Evolutionary conservation across 2,113 vertebrate species (phyloP).

Genomic region (Abramis brama): DNA sequence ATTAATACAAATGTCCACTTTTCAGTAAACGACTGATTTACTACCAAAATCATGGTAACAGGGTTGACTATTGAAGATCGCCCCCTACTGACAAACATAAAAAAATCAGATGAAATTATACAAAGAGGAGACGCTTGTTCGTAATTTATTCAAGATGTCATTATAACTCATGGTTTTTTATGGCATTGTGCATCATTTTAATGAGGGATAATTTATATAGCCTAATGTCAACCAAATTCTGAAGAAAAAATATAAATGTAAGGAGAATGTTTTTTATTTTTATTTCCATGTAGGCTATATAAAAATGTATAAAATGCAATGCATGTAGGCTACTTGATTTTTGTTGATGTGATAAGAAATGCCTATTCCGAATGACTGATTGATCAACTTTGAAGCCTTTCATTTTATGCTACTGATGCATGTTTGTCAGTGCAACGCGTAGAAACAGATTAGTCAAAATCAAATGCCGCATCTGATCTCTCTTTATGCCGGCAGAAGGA

Average conservation of each 20-base stretch:
- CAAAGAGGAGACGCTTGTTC: neutral
- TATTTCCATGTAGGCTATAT: neutral
- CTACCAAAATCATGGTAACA: neutral
- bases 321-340: neutral
- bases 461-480: constrained; percentile 52
- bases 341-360: neutral
- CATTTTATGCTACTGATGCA: neutral
- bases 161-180: neutral
- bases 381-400: neutral
- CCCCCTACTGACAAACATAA: neutral
- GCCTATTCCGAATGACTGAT: neutral
- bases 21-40: neutral
- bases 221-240: neutral
- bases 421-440: neutral
- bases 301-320: no score
- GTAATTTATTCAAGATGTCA: neutral
- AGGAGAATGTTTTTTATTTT: neutral
- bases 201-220: neutral
- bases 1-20: neutral
- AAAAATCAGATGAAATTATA: neutral
- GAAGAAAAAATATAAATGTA: neutral
- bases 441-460: neutral
- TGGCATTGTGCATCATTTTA: neutral
- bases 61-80: constrained; percentile 24
- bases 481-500: constrained; percentile 75